These are phyloP conservation scores for Lithophane leautieri DNA, from an alignment of 2,888 invertebrate species.

Conservation along the genomic window DNA sequence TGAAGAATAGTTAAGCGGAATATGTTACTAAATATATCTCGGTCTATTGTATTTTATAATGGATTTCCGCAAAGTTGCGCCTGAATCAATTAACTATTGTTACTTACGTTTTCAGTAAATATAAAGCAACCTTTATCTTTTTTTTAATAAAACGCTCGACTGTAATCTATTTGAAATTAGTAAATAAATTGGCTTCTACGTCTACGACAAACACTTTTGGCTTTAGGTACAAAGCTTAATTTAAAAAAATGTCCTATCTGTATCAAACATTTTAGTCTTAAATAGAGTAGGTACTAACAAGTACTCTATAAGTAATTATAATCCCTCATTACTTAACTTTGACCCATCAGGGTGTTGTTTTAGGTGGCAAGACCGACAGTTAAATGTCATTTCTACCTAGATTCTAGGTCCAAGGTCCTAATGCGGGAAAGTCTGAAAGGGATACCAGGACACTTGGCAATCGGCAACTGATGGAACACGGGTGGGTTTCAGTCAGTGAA, in stretches of 20 bases:
- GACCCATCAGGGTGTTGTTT: conserved; percentile 12
- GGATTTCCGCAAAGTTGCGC: no score
- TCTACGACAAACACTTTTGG: no score
- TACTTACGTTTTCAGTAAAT: neutral
- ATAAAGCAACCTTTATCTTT: neutral
- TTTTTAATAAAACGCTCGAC: neutral
- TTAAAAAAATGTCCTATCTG: conserved; percentile 4
- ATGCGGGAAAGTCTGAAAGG: no score
- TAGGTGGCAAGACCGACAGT: neutral
- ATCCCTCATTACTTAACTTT: conserved; percentile 38
- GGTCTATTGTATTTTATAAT: no score
- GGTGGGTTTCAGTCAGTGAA: no score
- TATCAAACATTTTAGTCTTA: neutral
- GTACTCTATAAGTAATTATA: conserved; percentile 15
- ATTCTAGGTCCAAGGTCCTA: neutral
- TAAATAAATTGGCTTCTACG: neutral
- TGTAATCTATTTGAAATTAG: neutral
- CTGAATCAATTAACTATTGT: no score
- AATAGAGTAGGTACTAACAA: neutral
- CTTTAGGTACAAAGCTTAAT: neutral
- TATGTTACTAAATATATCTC: no score
- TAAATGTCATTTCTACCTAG: conserved; percentile 15
- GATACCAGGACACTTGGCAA: no score
- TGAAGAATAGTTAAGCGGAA: no score
- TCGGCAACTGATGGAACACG: no score